Evolutionary conservation across 2,888 invertebrate species (phyloP).

Genomic region (Idaea aversata): DNA sequence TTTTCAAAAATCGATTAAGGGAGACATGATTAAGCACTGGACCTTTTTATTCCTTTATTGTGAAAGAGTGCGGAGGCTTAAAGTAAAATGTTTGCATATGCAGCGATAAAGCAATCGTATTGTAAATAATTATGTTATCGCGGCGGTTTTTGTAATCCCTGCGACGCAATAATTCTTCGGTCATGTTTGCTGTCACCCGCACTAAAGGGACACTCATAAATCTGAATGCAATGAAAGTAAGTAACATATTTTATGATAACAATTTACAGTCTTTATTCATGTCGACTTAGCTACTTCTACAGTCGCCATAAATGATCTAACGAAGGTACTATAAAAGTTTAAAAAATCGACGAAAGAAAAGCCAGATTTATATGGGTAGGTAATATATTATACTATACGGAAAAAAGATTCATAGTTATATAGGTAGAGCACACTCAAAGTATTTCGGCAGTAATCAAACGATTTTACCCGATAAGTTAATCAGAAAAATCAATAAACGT

Average conservation of each 20-base stretch:
- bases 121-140: slow-evolving; percentile 68
- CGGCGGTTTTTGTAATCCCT: slow-evolving; percentile 52
- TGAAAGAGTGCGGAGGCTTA: slow-evolving; percentile 42
- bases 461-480: slow-evolving; percentile 46
- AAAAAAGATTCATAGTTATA: no score
- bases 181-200: slow-evolving; percentile 20
- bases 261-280: slow-evolving; percentile 3
- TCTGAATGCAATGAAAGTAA: slow-evolving; percentile 4
- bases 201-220: slow-evolving; percentile 13
- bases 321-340: no score
- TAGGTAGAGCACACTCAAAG: background rate
- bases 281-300: background rate
- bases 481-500: slow-evolving; percentile 56
- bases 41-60: slow-evolving; percentile 48
- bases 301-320: no score
- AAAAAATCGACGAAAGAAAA: no score
- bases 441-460: background rate
- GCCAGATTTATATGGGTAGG: no score
- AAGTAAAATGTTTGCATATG: slow-evolving; percentile 67
- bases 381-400: no score
- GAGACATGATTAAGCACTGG: slow-evolving; percentile 67
- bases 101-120: slow-evolving; percentile 62
- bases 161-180: slow-evolving; percentile 55
- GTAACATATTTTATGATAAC: background rate
- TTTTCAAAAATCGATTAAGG: slow-evolving; percentile 74